Evolutionary conservation across 2,888 invertebrate species (phyloP).

Genomic region (Cantharis rustica): DNA sequence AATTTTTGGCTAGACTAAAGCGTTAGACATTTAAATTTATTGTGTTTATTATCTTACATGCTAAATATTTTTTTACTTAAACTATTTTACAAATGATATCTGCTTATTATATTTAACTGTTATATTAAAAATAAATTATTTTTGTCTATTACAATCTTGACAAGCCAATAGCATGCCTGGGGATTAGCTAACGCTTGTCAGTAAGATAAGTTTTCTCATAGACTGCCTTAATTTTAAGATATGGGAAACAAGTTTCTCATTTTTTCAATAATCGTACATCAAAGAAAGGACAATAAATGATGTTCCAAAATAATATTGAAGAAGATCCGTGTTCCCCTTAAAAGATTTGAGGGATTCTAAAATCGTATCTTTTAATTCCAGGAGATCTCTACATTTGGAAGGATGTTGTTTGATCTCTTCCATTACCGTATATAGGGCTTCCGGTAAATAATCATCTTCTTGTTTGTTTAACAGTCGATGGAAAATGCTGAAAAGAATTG

Average conservation of each 20-base stretch:
- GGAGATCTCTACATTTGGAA: background rate
- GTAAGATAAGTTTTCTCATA: background rate
- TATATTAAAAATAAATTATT: background rate
- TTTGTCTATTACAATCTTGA: background rate
- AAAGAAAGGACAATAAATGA: background rate
- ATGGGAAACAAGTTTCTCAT: background rate
- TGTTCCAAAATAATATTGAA: background rate
- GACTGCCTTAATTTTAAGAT: too few species aligned
- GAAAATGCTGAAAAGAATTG: background rate
- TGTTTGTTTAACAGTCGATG: background rate
- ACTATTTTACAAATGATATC: background rate
- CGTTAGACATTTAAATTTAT: background rate
- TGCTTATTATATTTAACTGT: background rate
- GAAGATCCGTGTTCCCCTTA: fast-evolving
- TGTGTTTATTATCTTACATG: background rate
- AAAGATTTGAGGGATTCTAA: background rate
- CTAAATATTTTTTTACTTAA: background rate
- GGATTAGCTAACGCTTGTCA: background rate
- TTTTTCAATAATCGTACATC: background rate
- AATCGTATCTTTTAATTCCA: background rate
- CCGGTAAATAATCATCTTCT: background rate
- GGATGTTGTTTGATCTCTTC: background rate
- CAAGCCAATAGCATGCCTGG: background rate
- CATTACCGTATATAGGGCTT: background rate
- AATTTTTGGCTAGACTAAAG: background rate